These are phyloP conservation scores for Etia nguti DNA, from an alignment of 2,113 vertebrate genomes.

Conservation along the genomic window DNA sequence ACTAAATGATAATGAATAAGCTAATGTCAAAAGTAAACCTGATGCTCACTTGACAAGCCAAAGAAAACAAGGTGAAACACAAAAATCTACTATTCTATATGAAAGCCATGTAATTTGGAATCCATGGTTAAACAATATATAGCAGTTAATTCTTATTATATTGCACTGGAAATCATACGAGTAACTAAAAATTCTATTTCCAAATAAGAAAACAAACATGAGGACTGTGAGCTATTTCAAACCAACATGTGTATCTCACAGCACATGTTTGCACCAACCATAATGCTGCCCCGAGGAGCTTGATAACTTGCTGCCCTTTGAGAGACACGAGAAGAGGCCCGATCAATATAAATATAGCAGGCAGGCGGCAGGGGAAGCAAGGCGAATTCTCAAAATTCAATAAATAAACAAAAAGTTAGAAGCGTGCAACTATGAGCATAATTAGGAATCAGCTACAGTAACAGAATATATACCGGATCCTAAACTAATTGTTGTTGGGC, in stretches of 20 bases:
- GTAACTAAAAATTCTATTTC: not conserved
- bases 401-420: not conserved
- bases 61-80: not conserved
- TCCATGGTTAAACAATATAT: not conserved
- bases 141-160: not conserved
- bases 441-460: not conserved
- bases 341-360: slow-evolving; percentile 31
- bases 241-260: slow-evolving; percentile 24
- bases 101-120: not conserved
- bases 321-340: slow-evolving; percentile 10
- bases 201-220: not conserved
- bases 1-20: not conserved
- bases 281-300: slow-evolving; percentile 4
- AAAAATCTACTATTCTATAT: not conserved
- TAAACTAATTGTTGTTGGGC: not conserved
- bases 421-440: not conserved
- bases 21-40: slow-evolving; percentile 14
- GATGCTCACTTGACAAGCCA: not conserved
- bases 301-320: not conserved
- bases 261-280: slow-evolving; percentile 8
- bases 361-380: not conserved
- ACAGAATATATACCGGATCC: not conserved
- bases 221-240: not conserved
- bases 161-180: not conserved
- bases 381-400: not conserved